Conservation (phyloP, 2,113 vertebrate genomes). For the Calidris pygmaea region DNA sequence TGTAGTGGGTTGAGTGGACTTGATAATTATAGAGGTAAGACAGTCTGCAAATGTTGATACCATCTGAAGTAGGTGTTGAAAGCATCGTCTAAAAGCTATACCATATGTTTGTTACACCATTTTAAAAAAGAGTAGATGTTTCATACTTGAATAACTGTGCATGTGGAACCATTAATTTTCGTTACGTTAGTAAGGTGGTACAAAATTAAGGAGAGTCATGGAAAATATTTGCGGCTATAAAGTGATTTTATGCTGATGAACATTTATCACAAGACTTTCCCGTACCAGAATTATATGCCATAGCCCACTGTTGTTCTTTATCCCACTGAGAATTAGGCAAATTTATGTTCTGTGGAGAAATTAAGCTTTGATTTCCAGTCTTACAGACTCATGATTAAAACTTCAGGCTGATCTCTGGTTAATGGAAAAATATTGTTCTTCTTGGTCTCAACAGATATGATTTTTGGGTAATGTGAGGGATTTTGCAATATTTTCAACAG, state of each 20-base stretch:
- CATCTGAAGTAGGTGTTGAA: constrained; percentile 36
- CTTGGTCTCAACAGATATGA: neutral
- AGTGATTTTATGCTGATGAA: neutral
- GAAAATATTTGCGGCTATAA: neutral
- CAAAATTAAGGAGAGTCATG: neutral
- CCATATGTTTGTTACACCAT: constrained; percentile 25
- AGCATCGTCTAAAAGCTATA: neutral
- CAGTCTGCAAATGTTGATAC: neutral
- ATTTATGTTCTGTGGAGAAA: neutral
- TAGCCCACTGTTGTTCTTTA: neutral
- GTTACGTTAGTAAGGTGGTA: neutral
- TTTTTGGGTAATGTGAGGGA: neutral
- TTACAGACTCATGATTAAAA: neutral
- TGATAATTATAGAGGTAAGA: constrained; percentile 41
- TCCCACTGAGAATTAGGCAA: neutral
- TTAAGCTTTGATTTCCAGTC: neutral
- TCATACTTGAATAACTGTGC: neutral
- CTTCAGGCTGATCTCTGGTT: neutral
- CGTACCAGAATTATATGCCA: neutral
- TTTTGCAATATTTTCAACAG: neutral
- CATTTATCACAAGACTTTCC: neutral
- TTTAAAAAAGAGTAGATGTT: constrained; percentile 10
- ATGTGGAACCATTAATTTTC: neutral
- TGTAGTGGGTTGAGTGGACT: neutral
- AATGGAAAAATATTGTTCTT: neutral